phyloP scores from a whole-genome alignment of 2,888 invertebrate species.

The Cataglyphis cursor region DNA sequence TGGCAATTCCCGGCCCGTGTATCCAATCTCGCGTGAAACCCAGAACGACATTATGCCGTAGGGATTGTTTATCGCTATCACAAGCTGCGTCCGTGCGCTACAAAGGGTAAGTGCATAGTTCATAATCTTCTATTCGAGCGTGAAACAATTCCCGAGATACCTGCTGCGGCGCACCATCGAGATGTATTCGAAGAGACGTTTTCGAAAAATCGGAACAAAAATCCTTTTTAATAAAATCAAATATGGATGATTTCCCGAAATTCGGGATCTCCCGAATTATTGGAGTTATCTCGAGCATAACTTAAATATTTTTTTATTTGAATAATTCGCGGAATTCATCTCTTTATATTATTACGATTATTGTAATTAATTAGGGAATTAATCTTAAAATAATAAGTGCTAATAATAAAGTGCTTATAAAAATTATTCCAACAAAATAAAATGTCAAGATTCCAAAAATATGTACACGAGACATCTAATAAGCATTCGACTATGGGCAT shows the following conservation, averaged over 20 bases:
- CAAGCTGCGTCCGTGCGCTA: constrained; percentile 39
- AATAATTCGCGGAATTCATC: not conserved
- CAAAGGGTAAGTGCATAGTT: constrained; percentile 53
- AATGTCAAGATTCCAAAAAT: not conserved
- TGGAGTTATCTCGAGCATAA: not conserved
- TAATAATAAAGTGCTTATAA: not conserved
- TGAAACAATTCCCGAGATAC: constrained; percentile 44
- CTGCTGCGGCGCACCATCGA: constrained; percentile 2
- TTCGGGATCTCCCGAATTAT: not conserved
- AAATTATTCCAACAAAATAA: not conserved
- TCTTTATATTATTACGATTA: not conserved
- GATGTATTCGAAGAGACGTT: not conserved
- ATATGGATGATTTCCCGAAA: not conserved
- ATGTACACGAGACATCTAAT: not conserved
- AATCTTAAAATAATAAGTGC: not conserved
- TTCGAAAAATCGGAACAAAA: not conserved
- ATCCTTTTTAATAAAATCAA: not conserved
- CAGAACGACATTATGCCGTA: constrained; percentile 47
- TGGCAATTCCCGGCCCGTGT: constrained; percentile 5
- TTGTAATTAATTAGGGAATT: not conserved
- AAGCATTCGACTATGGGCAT: not conserved
- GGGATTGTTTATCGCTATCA: constrained; percentile 57
- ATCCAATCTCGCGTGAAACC: constrained; percentile 49
- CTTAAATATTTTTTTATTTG: not conserved
- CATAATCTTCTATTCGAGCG: constrained; percentile 47